Evolutionary conservation across 2,797 vertebrate genomes (phyloP), one percentile per base, ranked within the genome.

Genomic region (Darevskia nairensis): DNA sequence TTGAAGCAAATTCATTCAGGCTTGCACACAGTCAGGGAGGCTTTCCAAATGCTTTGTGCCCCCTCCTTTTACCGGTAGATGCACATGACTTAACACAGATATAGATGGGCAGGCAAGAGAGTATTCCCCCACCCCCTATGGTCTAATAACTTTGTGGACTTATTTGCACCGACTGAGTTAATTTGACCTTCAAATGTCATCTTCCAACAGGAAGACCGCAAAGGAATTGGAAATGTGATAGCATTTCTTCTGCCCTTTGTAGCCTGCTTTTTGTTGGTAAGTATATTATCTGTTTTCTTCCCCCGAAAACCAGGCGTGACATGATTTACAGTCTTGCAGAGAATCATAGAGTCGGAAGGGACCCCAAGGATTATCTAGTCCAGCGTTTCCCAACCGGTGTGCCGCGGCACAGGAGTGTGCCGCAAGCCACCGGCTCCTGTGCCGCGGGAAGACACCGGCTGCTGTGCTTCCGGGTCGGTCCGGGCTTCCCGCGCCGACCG

Each of bases 181-280:
- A 64, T 66, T 41, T 75, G 77, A 81, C 69, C 29, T 80, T 50
- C 41, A 8, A 72, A 88, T 25, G 89, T 86, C 82, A 72, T 25
- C 80, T 95, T 90, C 90, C 46, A 80, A 77, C 95, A 99, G 99
- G 98, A 99, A 74, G 98, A 98, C 93, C 97, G 96, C 13, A 98
- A 98, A 89, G 97, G 97, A 85, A 89, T 98, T 84, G 98, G 98
- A 95, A 98, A 98, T 32, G 98, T 98, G 9, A 92, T 98, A 87
- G 98, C 98, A 32, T 99, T 99, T 96, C 95, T 99, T 0, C 91
- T 98, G 86, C 98, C 98, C 55, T 99, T 99, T 89, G 79, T 97
- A 90, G 98, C 98, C 96, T 98, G 98, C 94, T 95, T 98, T 88
- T 97, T 96, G 87, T 98, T 99, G 98, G 99, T 99, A 96, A 69